Evolutionary conservation across 2,113 vertebrate species (phyloP), one percentile per base, ranked within the genome.

Genomic region (Podiceps cristatus): DNA sequence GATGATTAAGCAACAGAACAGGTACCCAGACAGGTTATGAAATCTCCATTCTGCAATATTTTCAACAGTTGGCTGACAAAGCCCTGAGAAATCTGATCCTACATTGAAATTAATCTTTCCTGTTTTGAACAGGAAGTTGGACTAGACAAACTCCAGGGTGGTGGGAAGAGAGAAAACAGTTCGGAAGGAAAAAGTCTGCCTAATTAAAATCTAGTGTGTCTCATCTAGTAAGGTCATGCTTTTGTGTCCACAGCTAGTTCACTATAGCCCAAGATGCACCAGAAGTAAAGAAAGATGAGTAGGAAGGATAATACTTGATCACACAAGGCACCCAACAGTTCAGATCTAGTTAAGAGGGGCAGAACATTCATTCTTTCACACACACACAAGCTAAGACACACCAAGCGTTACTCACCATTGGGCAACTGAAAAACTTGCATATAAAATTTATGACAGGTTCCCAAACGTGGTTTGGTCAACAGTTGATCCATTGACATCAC

Each of bases 401-500:
- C 28, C 40, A 76, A 77, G 75, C 8, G 87, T 87, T 74, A 98
- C 99, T 99, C 97, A 99, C 99, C 98, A 96, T 98, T 99, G 81
- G 99, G 98, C 66, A 99, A 97, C 49, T 98, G 99, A 98, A 99
- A 99, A 69, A 99, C 98, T 96, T 99, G 99, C 98, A 99, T 98
- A 96, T 99, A 99, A 98, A 99, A 99, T 96, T 99, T 99, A 97
- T 99, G 99, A 97, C 99, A 99, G 53, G 99, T 99, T 60, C 99
- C 99, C 94, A 99, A 95, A 40, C 98, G 99, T 84, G 99, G 99
- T 97, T 99, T 99, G 37, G 99, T 99, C 90, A 99, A 98, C 45
- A 99, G 98, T 87, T 99, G 99, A 96, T 99, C 99, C 99, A 99
- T 99, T 35, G 99, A 99, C 99, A 99, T 99, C 42, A 99, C 99